Conservation (phyloP, 2,888 invertebrate genomes). For the Tenthredo notha region DNA sequence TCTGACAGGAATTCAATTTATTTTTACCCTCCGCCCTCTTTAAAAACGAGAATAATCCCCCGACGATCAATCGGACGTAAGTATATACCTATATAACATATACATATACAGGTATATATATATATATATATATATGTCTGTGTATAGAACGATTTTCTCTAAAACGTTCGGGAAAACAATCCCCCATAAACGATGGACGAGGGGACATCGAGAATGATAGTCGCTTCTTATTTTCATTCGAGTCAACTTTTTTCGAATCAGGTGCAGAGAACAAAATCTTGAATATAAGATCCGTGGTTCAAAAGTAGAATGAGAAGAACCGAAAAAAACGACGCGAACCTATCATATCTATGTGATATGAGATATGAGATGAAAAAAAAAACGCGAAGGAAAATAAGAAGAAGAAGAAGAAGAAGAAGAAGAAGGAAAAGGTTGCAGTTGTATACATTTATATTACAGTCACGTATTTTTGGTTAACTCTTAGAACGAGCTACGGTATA, state of each 20-base stretch:
- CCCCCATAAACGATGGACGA: neutral
- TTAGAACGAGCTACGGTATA: conserved; percentile 66
- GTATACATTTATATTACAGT: neutral
- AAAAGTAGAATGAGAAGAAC: too few species aligned
- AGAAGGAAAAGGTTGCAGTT: neutral
- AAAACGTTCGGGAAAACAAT: neutral
- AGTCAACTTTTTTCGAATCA: too few species aligned
- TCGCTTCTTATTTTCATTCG: too few species aligned
- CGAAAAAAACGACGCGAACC: too few species aligned
- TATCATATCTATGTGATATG: too few species aligned
- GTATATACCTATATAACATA: neutral
- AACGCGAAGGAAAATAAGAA: neutral
- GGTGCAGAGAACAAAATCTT: too few species aligned
- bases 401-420: neutral
- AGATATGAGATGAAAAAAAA: too few species aligned
- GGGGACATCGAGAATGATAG: too few species aligned
- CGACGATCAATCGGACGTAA: conserved; percentile 28
- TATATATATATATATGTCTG: neutral
- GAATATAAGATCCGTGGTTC: too few species aligned
- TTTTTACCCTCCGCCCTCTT: conserved; percentile 47
- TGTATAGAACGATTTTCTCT: neutral
- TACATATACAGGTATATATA: too few species aligned
- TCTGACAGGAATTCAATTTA: conserved; percentile 51
- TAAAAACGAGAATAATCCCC: conserved; percentile 38
- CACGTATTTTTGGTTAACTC: conserved; percentile 55